Conservation (phyloP, 2,888 invertebrate genomes). For the Hyposoter didymator region DNA sequence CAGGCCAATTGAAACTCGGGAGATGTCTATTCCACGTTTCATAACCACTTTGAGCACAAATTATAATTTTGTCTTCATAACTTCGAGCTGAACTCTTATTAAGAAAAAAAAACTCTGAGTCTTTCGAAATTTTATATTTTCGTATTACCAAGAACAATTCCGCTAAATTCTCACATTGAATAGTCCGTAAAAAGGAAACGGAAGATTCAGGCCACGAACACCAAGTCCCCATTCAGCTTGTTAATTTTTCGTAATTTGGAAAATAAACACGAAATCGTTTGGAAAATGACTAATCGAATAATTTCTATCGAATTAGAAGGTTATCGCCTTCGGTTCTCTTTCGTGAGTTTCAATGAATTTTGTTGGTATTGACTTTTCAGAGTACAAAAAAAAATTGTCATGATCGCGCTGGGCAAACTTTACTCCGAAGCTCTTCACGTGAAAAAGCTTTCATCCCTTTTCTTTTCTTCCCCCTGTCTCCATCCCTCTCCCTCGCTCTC, state of each 20-base stretch:
- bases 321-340: background rate
- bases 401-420: constrained; percentile 49
- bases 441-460: constrained; percentile 56
- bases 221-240: background rate
- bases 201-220: background rate
- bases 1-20: constrained; percentile 49
- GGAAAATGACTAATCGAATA: background rate
- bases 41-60: constrained; percentile 14
- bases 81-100: background rate
- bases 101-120: background rate
- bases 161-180: background rate
- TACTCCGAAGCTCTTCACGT: constrained; percentile 51
- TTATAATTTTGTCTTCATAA: constrained; percentile 28
- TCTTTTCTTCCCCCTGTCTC: background rate
- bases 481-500: constrained; percentile 1
- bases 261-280: background rate
- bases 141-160: background rate
- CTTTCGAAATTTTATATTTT: background rate
- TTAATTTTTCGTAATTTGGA: background rate
- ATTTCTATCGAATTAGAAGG: background rate
- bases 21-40: constrained; percentile 43
- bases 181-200: background rate
- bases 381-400: constrained; percentile 29
- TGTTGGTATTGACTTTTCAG: constrained; percentile 37
- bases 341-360: background rate